Evolutionary conservation across 2,797 vertebrate species (phyloP).

Genomic region (Molossus molossus): DNA sequence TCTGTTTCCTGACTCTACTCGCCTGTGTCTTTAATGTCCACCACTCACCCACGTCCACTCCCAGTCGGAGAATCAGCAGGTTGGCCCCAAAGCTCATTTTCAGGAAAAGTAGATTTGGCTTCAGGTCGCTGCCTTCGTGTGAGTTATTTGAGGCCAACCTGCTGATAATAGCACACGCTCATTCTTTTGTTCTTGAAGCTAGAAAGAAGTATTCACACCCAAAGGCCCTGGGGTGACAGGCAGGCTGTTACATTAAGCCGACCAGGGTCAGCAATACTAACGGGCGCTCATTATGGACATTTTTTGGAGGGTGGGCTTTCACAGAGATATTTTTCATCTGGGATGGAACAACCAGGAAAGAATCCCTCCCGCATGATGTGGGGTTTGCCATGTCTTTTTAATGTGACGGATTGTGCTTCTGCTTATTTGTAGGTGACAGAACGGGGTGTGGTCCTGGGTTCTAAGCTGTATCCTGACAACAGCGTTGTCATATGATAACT

Average conservation of each 20-base stretch:
- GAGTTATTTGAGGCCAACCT: background rate
- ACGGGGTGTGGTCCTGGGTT: background rate
- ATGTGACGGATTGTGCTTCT: background rate
- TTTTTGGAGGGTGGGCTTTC: background rate
- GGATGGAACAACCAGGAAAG: background rate
- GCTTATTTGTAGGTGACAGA: background rate
- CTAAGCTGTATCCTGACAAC: background rate
- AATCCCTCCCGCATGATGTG: background rate
- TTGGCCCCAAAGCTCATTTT: background rate
- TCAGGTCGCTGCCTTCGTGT: background rate
- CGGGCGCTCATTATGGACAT: background rate
- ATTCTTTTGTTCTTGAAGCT: background rate
- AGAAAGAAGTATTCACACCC: background rate
- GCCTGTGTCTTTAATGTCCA: background rate
- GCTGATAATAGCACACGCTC: too few species aligned
- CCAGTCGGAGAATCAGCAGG: background rate
- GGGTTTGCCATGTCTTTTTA: background rate
- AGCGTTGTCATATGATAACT: background rate
- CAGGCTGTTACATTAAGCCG: background rate
- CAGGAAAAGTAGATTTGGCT: background rate
- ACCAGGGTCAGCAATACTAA: background rate
- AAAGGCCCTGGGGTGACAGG: background rate
- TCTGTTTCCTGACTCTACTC: background rate
- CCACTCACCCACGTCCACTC: background rate
- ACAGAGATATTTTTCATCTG: background rate